phyloP scores from a whole-genome alignment of 2,888 invertebrate genomes.

The Vandiemenella viatica region DNA sequence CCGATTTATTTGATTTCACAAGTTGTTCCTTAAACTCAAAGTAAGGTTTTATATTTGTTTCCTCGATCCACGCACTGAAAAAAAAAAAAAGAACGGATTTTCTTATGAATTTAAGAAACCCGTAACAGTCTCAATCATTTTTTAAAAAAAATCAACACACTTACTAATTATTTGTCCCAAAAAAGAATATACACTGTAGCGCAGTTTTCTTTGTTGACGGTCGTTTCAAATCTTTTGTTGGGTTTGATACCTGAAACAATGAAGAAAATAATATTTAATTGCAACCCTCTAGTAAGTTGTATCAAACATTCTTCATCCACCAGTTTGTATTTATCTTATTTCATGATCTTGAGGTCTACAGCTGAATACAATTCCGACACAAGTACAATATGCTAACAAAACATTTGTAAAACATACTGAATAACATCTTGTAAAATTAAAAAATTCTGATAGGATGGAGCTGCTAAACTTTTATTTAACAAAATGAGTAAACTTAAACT shows the following conservation, averaged over 20 bases:
- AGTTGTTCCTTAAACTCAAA: slow-evolving; percentile 63
- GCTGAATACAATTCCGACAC: too few species aligned
- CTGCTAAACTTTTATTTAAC: too few species aligned
- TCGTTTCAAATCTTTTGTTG: slow-evolving; percentile 60
- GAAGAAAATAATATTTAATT: not conserved
- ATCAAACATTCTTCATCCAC: not conserved
- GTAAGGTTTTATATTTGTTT: slow-evolving; percentile 67
- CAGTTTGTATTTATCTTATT: too few species aligned
- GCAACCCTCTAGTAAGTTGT: not conserved
- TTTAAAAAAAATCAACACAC: slow-evolving; percentile 28
- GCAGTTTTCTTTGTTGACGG: slow-evolving; percentile 58
- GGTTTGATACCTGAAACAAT: slow-evolving; percentile 61
- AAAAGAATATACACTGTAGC: slow-evolving; percentile 79
- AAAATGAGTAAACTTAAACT: too few species aligned
- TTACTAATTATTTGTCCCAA: slow-evolving; percentile 91
- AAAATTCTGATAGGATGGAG: too few species aligned
- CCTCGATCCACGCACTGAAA: slow-evolving; percentile 79
- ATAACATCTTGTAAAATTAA: too few species aligned
- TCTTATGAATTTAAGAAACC: not conserved
- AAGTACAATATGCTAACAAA: too few species aligned
- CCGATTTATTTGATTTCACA: slow-evolving; percentile 56
- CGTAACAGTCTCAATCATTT: not conserved
- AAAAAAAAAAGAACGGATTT: slow-evolving; percentile 17
- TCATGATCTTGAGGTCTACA: too few species aligned
- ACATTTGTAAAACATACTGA: too few species aligned